Percentiles rank a stretch among this genome's conserved stretches.
Evolutionary conservation across 2,797 vertebrate genomes (phyloP).

Genomic region (Pelodytes ibericus): DNA sequence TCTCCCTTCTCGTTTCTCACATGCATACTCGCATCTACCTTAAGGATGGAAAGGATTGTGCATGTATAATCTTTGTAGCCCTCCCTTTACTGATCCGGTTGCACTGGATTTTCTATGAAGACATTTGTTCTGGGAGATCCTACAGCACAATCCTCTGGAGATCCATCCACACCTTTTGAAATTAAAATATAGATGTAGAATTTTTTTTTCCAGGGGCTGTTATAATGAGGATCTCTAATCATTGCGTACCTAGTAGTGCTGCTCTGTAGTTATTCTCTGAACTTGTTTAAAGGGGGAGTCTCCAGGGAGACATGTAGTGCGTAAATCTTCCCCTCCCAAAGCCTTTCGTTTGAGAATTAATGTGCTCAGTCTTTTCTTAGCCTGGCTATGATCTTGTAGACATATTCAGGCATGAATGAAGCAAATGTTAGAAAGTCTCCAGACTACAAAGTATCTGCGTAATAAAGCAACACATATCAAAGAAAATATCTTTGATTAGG

Average conservation of each 20-base stretch:
- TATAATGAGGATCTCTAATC: slow-evolving; percentile 17
- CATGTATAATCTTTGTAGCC: not conserved
- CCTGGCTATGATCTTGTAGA: slow-evolving; percentile 10
- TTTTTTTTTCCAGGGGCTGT: slow-evolving; percentile 12
- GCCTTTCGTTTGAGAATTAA: slow-evolving; percentile 1
- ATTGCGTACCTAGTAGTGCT: not conserved
- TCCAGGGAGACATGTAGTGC: not conserved
- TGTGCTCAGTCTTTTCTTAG: slow-evolving; percentile 3
- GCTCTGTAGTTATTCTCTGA: not conserved
- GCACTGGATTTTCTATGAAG: not conserved
- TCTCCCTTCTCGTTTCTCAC: no score
- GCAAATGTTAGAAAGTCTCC: not conserved
- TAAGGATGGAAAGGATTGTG: not conserved
- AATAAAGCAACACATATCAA: not conserved
- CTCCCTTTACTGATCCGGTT: not conserved
- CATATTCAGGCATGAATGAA: not conserved
- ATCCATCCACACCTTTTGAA: slow-evolving; percentile 27
- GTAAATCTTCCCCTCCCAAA: not conserved
- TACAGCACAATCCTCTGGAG: slow-evolving; percentile 7
- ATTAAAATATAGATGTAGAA: slow-evolving; percentile 27
- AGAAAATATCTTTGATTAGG: not conserved
- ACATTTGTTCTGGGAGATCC: slow-evolving; percentile 8
- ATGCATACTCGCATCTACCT: no score
- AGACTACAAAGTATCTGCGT: slow-evolving; percentile 2
- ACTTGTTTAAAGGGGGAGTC: slow-evolving; percentile 1